Evolutionary conservation across 2,888 invertebrate species (phyloP).

Genomic region (Brachyptera risi): DNA sequence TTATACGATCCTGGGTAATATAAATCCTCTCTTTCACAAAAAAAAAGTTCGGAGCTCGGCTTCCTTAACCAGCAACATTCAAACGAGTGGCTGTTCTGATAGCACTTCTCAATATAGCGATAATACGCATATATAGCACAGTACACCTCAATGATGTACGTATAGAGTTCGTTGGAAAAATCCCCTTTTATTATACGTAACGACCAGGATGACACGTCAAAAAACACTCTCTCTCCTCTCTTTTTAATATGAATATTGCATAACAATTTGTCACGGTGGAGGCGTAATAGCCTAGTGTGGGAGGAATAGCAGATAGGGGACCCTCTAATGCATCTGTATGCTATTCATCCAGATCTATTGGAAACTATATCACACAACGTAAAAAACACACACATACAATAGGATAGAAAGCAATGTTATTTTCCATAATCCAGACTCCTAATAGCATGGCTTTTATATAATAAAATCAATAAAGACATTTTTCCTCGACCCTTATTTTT

Average conservation of each 20-base stretch:
- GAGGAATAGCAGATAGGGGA: background rate
- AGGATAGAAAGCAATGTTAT: background rate
- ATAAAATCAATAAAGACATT: background rate
- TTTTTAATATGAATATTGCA: slow-evolving; percentile 29
- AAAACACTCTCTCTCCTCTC: slow-evolving; percentile 20
- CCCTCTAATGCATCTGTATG: background rate
- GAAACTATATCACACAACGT: background rate
- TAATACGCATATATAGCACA: slow-evolving; percentile 1
- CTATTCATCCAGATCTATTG: background rate
- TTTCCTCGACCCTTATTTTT: no score
- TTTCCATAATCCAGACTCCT: background rate
- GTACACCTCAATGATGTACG: no score
- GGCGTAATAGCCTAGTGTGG: background rate
- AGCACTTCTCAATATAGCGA: background rate
- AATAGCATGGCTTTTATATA: background rate
- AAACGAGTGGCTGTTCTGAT: background rate
- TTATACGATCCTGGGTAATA: no score
- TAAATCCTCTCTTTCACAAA: no score
- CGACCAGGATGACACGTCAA: slow-evolving; percentile 24
- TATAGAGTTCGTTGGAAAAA: no score
- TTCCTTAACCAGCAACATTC: no score
- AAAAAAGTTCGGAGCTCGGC: no score
- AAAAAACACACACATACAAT: background rate
- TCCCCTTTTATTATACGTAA: background rate
- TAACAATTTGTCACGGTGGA: slow-evolving; percentile 31